Percentiles rank a stretch among this genome's conserved stretches.
These are phyloP conservation scores for Paralinhomoeus sp. DNA, from an alignment of 2,888 invertebrate genomes.

Conservation along the genomic window DNA sequence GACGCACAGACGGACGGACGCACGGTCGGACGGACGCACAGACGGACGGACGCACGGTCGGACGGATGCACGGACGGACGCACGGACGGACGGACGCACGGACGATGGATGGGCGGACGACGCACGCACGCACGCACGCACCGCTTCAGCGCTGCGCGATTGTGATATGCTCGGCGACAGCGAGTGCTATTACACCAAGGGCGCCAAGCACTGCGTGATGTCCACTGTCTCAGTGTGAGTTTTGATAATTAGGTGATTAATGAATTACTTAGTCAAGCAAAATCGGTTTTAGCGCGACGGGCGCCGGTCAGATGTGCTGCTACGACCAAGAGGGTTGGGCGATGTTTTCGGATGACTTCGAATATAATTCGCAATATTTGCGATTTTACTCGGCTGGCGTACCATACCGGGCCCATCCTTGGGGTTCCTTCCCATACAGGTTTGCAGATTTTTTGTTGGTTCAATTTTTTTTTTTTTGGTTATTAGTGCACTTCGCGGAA, in stretches of 20 bases:
- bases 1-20: no score
- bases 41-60: no score
- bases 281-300: conserved; percentile 14
- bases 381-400: conserved; percentile 55
- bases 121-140: no score
- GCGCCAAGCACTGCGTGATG: conserved; percentile 68
- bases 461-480: no score
- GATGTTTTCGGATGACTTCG: conserved; percentile 77
- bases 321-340: conserved; percentile 70
- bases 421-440: conserved; percentile 13
- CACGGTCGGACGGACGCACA: no score
- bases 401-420: conserved; percentile 43
- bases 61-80: no score
- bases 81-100: no score
- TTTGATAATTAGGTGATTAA: background rate
- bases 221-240: conserved; percentile 66
- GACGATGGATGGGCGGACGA: no score
- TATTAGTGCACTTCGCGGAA: no score
- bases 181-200: conserved; percentile 58
- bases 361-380: conserved; percentile 26
- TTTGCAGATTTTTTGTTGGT: no score
- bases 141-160: conserved; percentile 60
- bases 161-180: conserved; percentile 66
- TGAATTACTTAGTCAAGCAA: conserved; percentile 7
- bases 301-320: conserved; percentile 68